Percentiles rank a stretch among this genome's conserved stretches.
phyloP scores from a whole-genome alignment of 2,113 vertebrate species.

The Sclerurus mexicanus region DNA sequence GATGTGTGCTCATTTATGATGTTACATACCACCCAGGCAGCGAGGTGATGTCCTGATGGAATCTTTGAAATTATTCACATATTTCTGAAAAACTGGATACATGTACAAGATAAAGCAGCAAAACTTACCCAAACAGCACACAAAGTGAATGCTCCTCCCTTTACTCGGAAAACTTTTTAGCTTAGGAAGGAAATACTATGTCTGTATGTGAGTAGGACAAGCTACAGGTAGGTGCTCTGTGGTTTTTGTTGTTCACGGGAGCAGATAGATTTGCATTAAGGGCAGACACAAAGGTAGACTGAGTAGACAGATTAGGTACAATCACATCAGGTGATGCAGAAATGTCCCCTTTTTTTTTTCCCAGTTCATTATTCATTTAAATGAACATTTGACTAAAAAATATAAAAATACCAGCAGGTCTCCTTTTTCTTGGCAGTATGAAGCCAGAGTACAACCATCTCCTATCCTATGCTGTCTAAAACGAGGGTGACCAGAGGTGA shows the following conservation, averaged over 20 bases:
- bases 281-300: constrained; percentile 18
- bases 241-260: background rate
- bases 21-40: background rate
- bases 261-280: constrained; percentile 35
- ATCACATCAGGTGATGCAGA: background rate
- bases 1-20: background rate
- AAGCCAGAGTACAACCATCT: background rate
- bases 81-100: background rate
- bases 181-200: background rate
- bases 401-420: background rate
- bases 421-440: background rate
- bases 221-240: background rate
- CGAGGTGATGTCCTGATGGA: background rate
- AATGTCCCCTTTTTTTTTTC: background rate
- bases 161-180: background rate
- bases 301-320: constrained; percentile 10
- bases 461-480: background rate
- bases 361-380: background rate
- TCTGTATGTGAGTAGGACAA: background rate
- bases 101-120: background rate
- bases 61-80: background rate
- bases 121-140: background rate
- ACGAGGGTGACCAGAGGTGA: background rate
- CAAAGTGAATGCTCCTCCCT: background rate
- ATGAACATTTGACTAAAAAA: background rate